These are phyloP conservation scores for Agrotis clavis DNA, from an alignment of 2,888 invertebrate genomes.

Conservation along the genomic window DNA sequence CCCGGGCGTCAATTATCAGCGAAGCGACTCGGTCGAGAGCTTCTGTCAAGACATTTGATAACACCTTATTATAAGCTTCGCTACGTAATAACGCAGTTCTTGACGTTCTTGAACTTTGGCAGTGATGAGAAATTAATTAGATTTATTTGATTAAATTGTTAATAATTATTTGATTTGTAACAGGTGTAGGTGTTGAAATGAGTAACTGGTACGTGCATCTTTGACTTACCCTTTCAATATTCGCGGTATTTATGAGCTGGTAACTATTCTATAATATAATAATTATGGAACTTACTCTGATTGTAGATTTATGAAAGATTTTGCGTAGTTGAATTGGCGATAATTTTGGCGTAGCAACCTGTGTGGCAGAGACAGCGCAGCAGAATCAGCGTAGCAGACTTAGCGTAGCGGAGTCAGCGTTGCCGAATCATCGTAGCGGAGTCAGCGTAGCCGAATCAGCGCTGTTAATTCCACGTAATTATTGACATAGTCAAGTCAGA, in stretches of 20 bases:
- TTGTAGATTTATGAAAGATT: no score
- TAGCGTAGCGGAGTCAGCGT: background rate
- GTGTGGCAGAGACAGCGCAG: background rate
- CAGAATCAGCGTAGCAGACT: background rate
- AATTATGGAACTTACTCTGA: no score
- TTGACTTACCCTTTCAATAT: background rate
- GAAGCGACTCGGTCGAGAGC: slow-evolving; percentile 82
- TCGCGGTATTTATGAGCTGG: background rate
- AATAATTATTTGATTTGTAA: slow-evolving; percentile 12
- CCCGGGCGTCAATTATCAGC: slow-evolving; percentile 90
- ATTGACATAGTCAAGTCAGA: background rate
- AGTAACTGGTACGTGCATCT: background rate
- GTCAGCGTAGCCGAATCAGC: background rate
- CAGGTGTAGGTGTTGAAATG: background rate
- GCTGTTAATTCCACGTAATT: background rate
- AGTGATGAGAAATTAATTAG: slow-evolving; percentile 43
- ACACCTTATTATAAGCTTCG: slow-evolving; percentile 79
- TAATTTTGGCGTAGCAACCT: background rate
- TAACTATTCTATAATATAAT: no score
- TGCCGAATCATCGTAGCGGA: background rate
- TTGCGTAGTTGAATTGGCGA: background rate
- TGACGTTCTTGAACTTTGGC: slow-evolving; percentile 53
- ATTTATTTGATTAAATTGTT: slow-evolving; percentile 24
- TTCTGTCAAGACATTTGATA: slow-evolving; percentile 84
- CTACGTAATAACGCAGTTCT: slow-evolving; percentile 61